Conservation (phyloP, 1,140 invertebrate species). For the Drosophila willistoni region DNA sequence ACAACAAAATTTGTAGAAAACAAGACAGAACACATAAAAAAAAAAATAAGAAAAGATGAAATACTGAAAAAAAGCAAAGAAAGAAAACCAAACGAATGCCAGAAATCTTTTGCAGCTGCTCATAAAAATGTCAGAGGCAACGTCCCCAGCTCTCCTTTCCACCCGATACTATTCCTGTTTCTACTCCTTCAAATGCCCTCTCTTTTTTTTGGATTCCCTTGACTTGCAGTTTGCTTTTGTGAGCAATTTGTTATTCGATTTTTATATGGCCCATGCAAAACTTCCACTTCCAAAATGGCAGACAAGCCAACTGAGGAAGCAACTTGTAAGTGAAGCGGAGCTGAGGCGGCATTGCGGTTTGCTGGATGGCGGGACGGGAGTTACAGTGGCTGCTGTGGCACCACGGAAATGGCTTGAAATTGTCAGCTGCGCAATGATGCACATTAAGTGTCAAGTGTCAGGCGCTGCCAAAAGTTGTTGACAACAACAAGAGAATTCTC, state of each 20-base stretch:
- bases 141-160: not conserved
- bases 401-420: slow-evolving; percentile 79
- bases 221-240: slow-evolving; percentile 55
- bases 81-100: slow-evolving; percentile 40
- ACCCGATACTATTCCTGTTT: not conserved
- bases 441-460: slow-evolving; percentile 79
- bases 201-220: not conserved
- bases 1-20: slow-evolving; percentile 72
- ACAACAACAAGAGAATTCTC: slow-evolving; percentile 54
- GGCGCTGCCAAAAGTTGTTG: slow-evolving; percentile 73
- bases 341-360: slow-evolving; percentile 15
- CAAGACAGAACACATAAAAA: slow-evolving; percentile 43
- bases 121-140: slow-evolving; percentile 68
- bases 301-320: slow-evolving; percentile 31
- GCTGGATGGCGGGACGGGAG: not conserved
- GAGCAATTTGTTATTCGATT: slow-evolving; percentile 75
- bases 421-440: slow-evolving; percentile 80
- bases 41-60: not conserved
- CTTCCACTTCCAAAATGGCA: slow-evolving; percentile 49
- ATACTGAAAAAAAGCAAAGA: not conserved
- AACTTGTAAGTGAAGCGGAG: slow-evolving; percentile 13
- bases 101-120: slow-evolving; percentile 75
- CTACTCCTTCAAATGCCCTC: not conserved
- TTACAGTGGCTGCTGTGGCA: slow-evolving; percentile 56
- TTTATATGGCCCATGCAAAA: slow-evolving; percentile 71